Conservation (phyloP, 2,113 vertebrate species). For the Aviceda subcristata region DNA sequence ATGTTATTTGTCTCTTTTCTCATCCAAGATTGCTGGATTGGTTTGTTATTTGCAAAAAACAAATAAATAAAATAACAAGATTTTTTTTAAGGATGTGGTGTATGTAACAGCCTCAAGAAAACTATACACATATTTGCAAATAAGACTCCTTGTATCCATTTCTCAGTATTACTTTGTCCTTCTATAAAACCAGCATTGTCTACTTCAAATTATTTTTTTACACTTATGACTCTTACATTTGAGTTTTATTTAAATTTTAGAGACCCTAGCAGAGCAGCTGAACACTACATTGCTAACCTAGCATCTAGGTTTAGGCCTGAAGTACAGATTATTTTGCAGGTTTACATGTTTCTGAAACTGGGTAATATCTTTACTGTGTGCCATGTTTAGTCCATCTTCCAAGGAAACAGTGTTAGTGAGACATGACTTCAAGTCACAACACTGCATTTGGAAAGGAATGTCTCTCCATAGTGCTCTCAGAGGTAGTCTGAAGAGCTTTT, state of each 20-base stretch:
- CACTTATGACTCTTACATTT: background rate
- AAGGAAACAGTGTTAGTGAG: background rate
- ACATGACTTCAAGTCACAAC: background rate
- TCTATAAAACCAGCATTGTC: background rate
- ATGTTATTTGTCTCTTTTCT: background rate
- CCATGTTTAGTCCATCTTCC: background rate
- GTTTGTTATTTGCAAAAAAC: background rate
- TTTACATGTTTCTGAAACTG: background rate
- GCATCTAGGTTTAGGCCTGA: background rate
- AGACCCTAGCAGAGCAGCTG: background rate
- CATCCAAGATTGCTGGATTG: background rate
- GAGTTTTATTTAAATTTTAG: background rate
- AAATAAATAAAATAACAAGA: background rate
- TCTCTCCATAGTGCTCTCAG: background rate
- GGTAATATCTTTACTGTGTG: background rate
- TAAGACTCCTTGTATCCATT: background rate
- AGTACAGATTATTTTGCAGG: background rate
- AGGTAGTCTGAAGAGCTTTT: background rate
- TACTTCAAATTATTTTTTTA: background rate
- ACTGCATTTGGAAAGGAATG: background rate
- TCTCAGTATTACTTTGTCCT: background rate
- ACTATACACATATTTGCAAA: background rate
- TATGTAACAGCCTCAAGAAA: background rate
- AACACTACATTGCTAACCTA: background rate
- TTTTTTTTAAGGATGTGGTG: background rate